These are phyloP conservation scores for Irena cyanogastra DNA, from an alignment of 2,113 vertebrate genomes.

Conservation along the genomic window DNA sequence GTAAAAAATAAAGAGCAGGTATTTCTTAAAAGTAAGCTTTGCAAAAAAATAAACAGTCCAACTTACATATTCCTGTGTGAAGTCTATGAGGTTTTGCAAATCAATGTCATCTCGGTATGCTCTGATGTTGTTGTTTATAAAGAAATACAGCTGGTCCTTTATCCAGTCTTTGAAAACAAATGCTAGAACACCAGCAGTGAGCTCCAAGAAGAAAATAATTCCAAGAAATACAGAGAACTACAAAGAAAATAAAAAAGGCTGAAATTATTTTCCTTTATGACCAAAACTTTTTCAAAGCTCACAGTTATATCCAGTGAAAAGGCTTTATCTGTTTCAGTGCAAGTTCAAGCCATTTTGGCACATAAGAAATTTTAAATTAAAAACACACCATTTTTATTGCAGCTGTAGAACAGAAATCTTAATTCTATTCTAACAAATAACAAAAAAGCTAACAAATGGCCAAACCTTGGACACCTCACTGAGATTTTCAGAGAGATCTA, in stretches of 20 bases:
- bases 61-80: conserved; percentile 98
- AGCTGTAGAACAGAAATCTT: neutral
- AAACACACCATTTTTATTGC: neutral
- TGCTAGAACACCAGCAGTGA: conserved; percentile 93
- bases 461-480: neutral
- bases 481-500: neutral
- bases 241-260: neutral
- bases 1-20: neutral
- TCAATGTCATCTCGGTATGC: conserved; percentile 97
- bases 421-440: conserved; percentile 25
- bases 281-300: neutral
- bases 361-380: neutral
- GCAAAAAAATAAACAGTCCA: neutral
- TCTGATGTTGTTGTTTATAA: conserved; percentile 98
- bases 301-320: neutral
- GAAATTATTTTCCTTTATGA: neutral
- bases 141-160: conserved; percentile 98
- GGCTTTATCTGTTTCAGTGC: neutral
- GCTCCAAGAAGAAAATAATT: conserved; percentile 98
- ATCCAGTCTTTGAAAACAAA: conserved; percentile 99
- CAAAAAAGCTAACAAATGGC: neutral
- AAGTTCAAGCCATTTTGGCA: neutral
- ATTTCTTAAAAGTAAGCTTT: neutral
- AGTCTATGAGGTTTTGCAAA: conserved; percentile 98
- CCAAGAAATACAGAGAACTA: conserved; percentile 98